A percentile compares a stretch with the other conserved stretches of the same genome.
Conservation (phyloP, 2,888 invertebrate species). For the Phyllotreta cruciferae region DNA sequence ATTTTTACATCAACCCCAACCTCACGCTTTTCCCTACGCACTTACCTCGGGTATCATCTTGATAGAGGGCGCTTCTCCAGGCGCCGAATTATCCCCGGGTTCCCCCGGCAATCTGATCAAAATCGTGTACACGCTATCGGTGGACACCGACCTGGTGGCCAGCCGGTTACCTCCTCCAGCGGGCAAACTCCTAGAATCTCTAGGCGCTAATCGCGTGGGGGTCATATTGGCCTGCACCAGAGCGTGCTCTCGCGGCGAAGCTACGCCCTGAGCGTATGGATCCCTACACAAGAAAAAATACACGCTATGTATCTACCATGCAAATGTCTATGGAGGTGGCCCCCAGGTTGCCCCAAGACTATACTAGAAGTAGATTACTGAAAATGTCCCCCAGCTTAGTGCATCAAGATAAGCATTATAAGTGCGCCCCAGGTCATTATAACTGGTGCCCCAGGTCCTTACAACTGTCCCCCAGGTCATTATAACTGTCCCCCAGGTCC, state of each 20-base stretch:
- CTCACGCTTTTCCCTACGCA: too few species aligned
- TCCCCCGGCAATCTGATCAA: conserved; percentile 83
- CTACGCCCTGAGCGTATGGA: conserved; percentile 64
- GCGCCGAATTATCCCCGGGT: conserved; percentile 48
- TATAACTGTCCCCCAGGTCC: too few species aligned
- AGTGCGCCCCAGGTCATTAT: too few species aligned
- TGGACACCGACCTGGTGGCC: conserved; percentile 64
- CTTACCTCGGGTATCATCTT: conserved; percentile 80
- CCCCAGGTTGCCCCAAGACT: too few species aligned
- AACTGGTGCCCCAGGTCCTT: too few species aligned
- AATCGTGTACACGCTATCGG: conserved; percentile 89
- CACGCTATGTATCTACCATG: too few species aligned
- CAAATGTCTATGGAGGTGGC: too few species aligned
- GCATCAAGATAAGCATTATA: too few species aligned
- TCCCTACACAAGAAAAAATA: conserved; percentile 60
- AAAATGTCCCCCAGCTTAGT: too few species aligned
- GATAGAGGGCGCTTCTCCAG: conserved; percentile 73
- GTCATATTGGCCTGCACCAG: conserved; percentile 54
- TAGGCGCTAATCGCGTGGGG: conserved; percentile 57
- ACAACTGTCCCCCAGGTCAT: too few species aligned
- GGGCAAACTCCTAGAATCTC: conserved; percentile 71
- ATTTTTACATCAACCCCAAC: too few species aligned
- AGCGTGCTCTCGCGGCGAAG: conserved; percentile 32
- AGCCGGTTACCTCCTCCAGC: conserved; percentile 67
- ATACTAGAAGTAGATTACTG: too few species aligned